Percentiles rank a stretch among this genome's conserved stretches.
Conservation (phyloP, 2,797 vertebrate genomes). For the Lagorchestes hirsutus region DNA sequence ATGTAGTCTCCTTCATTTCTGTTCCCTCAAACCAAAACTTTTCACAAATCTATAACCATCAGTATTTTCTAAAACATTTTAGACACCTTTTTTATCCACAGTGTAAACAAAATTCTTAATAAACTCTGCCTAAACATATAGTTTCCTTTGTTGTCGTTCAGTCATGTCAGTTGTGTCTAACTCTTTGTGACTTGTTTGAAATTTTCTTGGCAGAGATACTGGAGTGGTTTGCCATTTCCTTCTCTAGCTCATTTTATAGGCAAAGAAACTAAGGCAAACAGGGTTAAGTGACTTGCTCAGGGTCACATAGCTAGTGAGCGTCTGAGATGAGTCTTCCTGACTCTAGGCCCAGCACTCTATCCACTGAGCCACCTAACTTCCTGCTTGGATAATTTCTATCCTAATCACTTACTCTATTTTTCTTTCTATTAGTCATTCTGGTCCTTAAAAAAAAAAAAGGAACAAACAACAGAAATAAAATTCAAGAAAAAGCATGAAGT, state of each 20-base stretch:
- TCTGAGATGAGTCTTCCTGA: background rate
- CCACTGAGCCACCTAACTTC: background rate
- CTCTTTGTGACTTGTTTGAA: background rate
- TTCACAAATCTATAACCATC: background rate
- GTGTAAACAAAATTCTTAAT: background rate
- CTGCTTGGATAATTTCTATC: background rate
- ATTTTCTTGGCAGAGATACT: background rate
- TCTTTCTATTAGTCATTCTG: background rate
- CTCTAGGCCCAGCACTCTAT: background rate
- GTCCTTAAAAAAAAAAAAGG: background rate
- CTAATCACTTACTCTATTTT: background rate
- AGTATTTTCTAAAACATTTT: background rate
- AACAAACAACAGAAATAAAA: background rate
- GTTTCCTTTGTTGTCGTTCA: background rate
- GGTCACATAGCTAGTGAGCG: background rate
- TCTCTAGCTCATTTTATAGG: background rate
- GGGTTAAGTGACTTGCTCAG: background rate
- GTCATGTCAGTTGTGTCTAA: background rate
- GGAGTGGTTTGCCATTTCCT: background rate
- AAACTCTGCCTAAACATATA: background rate
- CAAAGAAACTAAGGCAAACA: background rate
- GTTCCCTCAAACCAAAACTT: background rate
- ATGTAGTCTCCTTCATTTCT: slow-evolving; percentile 2
- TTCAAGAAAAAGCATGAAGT: background rate
- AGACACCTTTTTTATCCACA: background rate